These are phyloP conservation scores for Chloropsis hardwickii DNA, from an alignment of 2,113 vertebrate species.

Conservation along the genomic window DNA sequence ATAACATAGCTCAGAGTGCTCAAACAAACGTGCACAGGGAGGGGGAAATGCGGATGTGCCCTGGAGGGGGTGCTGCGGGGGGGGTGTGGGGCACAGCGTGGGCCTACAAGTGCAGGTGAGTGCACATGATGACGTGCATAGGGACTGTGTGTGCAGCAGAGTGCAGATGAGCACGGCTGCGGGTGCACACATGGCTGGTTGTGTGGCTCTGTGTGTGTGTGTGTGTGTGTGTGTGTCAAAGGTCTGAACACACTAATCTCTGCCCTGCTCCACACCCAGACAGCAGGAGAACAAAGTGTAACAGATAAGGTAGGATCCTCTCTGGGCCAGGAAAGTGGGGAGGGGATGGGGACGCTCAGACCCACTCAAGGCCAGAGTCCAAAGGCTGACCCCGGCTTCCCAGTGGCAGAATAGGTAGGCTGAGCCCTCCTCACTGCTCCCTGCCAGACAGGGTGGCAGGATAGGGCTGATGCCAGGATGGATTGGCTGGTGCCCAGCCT, in stretches of 20 bases:
- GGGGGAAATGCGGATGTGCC: accelerated
- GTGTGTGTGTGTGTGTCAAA: constrained; percentile 9
- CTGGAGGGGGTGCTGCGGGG: accelerated
- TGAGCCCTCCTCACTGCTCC: neutral
- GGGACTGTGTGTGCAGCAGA: neutral
- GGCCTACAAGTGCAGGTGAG: neutral
- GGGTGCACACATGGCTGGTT: neutral
- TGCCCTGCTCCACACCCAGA: constrained; percentile 44
- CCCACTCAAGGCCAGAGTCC: constrained; percentile 54
- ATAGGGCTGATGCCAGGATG: neutral
- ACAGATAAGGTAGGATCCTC: constrained; percentile 51
- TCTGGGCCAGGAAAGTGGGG: neutral
- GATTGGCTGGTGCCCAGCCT: neutral
- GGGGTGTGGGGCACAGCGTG: accelerated
- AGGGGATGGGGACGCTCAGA: neutral
- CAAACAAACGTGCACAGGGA: neutral
- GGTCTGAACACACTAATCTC: constrained; percentile 53
- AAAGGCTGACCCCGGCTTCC: neutral
- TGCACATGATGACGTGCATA: accelerated
- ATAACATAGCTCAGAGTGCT: neutral
- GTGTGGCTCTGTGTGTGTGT: neutral
- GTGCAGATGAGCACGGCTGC: neutral
- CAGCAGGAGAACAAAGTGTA: constrained; percentile 65
- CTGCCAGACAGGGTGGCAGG: accelerated
- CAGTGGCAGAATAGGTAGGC: neutral